Conservation (phyloP, 2,113 vertebrate species). For the Cyanoderma ruficeps region DNA sequence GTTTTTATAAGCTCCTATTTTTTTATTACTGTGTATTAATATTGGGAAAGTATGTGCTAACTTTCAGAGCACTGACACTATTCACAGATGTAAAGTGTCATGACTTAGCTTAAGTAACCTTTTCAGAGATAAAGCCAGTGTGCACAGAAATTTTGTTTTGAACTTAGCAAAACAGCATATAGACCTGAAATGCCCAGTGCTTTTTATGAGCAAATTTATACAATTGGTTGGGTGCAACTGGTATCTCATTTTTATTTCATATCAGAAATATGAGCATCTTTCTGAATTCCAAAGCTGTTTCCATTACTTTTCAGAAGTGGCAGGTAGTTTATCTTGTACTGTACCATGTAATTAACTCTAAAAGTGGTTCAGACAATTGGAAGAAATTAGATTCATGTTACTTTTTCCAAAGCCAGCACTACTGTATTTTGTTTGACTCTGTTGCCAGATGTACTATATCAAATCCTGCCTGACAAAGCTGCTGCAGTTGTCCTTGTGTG, state of each 20-base stretch:
- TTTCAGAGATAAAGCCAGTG: neutral
- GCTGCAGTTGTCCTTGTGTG: conserved; percentile 47
- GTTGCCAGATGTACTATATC: conserved; percentile 2
- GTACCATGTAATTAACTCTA: neutral
- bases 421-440: conserved; percentile 21
- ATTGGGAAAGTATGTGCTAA: neutral
- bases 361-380: neutral
- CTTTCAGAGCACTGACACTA: neutral
- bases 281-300: conserved; percentile 21
- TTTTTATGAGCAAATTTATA: neutral
- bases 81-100: neutral
- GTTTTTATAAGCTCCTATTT: neutral
- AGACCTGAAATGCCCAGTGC: neutral
- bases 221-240: neutral
- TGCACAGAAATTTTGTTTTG: neutral
- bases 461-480: conserved; percentile 38
- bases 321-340: conserved; percentile 11
- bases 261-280: neutral
- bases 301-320: neutral
- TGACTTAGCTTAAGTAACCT: neutral
- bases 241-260: neutral
- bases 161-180: neutral
- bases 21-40: neutral
- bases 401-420: neutral
- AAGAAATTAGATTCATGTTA: conserved; percentile 17